Evolutionary conservation across 1,140 invertebrate genomes (phyloP).

Genomic region (Nasonia longicornis): DNA sequence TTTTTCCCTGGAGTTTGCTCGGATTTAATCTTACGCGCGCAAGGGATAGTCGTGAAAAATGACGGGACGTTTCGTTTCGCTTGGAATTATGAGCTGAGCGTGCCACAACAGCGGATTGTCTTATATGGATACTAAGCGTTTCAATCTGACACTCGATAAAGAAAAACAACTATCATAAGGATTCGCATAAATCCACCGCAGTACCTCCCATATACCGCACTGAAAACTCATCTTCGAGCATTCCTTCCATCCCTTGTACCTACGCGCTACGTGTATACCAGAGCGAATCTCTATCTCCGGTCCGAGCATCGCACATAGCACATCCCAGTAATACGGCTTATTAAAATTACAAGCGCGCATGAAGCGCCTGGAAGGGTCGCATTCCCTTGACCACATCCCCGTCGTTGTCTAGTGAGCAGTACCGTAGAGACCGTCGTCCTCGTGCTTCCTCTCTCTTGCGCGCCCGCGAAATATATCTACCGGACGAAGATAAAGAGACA

Average conservation of each 20-base stretch:
- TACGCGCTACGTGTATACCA: neutral
- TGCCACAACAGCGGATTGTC: neutral
- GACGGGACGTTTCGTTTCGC: neutral
- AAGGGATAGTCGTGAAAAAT: conserved; percentile 11
- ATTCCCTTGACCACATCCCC: conserved; percentile 60
- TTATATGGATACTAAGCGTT: neutral
- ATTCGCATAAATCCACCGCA: neutral
- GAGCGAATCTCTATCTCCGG: neutral
- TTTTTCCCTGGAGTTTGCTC: neutral
- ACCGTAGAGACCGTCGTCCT: conserved; percentile 55
- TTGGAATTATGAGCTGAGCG: no score
- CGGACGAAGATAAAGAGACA: conserved; percentile 51
- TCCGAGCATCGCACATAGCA: neutral
- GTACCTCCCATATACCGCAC: neutral
- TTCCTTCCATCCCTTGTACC: neutral
- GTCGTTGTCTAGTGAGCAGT: conserved; percentile 14
- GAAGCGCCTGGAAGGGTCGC: conserved; percentile 48
- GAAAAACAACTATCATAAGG: neutral
- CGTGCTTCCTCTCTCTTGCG: conserved; percentile 28
- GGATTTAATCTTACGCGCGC: neutral
- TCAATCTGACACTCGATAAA: neutral
- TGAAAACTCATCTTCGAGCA: neutral
- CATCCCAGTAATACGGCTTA: conserved; percentile 65
- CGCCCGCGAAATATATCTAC: conserved; percentile 45
- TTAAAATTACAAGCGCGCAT: conserved; percentile 66